These are phyloP conservation scores for Liposcelis brunnea DNA, from an alignment of 2,888 invertebrate species.

Conservation along the genomic window DNA sequence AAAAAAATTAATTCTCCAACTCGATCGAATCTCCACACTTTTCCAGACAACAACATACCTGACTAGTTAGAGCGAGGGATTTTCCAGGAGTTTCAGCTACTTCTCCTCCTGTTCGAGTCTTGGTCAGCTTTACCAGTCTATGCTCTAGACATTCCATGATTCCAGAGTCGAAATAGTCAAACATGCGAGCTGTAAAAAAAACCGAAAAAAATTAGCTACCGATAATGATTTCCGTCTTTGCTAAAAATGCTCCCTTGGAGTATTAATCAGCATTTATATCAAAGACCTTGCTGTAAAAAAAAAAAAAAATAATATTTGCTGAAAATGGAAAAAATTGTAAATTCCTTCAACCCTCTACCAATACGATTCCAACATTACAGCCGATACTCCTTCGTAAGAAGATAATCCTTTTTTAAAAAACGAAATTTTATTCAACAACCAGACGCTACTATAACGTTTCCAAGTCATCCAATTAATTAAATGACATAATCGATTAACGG, in stretches of 20 bases:
- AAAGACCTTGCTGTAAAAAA: constrained; percentile 10
- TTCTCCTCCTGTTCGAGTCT: constrained; percentile 39
- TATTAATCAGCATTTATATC: background rate
- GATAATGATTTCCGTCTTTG: background rate
- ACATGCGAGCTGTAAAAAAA: constrained; percentile 61
- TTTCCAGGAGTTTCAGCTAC: constrained; percentile 45
- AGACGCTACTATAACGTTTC: too few relatives aligned
- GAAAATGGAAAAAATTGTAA: too few relatives aligned
- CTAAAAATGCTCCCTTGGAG: background rate
- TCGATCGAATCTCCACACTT: background rate
- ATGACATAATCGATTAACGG: too few relatives aligned
- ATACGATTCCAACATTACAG: too few relatives aligned
- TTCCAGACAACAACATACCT: too few relatives aligned
- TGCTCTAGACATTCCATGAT: constrained; percentile 85
- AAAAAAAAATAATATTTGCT: background rate
- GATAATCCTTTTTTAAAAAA: too few relatives aligned
- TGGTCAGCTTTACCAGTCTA: constrained; percentile 44
- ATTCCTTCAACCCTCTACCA: too few relatives aligned
- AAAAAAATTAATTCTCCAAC: background rate
- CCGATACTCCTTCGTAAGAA: too few relatives aligned
- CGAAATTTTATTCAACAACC: too few relatives aligned
- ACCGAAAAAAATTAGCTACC: constrained; percentile 6
- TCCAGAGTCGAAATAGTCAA: constrained; percentile 84
- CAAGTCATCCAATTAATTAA: too few relatives aligned
- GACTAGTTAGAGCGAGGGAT: constrained; percentile 52